Conservation (phyloP, 2,888 invertebrate genomes). For the Amblyteles armatorius region DNA sequence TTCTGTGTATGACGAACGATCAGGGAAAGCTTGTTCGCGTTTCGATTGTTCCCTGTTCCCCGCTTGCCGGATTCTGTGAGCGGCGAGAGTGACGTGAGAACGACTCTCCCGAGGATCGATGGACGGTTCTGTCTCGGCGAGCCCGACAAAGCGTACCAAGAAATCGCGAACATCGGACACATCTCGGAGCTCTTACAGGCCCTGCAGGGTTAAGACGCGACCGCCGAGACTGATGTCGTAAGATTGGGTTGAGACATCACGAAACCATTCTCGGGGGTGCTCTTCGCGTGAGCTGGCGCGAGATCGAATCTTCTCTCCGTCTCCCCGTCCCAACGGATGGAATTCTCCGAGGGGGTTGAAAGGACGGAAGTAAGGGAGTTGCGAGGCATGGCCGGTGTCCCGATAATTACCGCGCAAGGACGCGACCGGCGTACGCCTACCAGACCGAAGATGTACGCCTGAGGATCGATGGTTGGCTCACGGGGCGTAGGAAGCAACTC, state of each 20-base stretch:
- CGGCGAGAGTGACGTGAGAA: constrained; percentile 9
- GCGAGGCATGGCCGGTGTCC: constrained; percentile 16
- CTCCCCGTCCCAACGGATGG: background rate
- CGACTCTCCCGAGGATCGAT: constrained; percentile 34
- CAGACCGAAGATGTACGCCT: constrained; percentile 1
- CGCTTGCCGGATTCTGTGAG: constrained; percentile 1
- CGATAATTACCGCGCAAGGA: constrained; percentile 52
- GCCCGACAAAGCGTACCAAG: constrained; percentile 27
- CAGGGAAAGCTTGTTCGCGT: background rate
- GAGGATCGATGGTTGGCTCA: constrained; percentile 28
- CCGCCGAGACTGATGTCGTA: constrained; percentile 30
- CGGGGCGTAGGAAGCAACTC: background rate
- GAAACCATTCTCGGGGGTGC: constrained; percentile 30
- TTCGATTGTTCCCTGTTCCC: background rate
- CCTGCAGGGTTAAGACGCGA: constrained; percentile 18
- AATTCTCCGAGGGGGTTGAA: background rate
- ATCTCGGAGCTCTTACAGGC: constrained; percentile 3
- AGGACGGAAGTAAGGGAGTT: constrained; percentile 12
- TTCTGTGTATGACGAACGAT: background rate
- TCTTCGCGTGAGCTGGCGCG: constrained; percentile 15
- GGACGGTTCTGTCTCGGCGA: constrained; percentile 27
- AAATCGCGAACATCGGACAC: constrained; percentile 34
- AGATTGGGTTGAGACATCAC: constrained; percentile 38
- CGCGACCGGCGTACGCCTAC: constrained; percentile 1
- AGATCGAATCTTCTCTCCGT: constrained; percentile 2